Base-by-base conservation (phyloP, 1,140 invertebrate species). In the Bombus affinis region DNA sequence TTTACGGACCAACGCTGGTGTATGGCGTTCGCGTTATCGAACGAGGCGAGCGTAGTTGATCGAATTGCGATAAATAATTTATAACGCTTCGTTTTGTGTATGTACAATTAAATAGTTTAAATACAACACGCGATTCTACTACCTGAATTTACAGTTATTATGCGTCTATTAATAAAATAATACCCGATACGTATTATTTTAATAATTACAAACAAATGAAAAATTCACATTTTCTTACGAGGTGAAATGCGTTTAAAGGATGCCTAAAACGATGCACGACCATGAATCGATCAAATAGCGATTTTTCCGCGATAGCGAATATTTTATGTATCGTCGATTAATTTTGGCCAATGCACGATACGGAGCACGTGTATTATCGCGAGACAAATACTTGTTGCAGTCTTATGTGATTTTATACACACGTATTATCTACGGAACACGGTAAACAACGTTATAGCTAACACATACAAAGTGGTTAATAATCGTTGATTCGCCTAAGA, bases 101-200 rank as follows among this genome's bases (percentile, higher is more conserved):
- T 85, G 47, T 66, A 57, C 62, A 77, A 88, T 88, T 88, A 76
- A 85, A 89, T 74, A 78, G 47, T 65, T 39, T 88, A 78, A 81
- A 88, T 82, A 47, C 42, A 10, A n/a, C 42, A 10, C 35, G 22
- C 9, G 12, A 32, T 80, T 85, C 47, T 59, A 44, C 39, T 77
- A 47, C 42, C 62, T 57, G 80, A 37, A 82, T 88, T 81, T 81
- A 70, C 73, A 53, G 70, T 78, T 77, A 78, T 89, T 82, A 72
- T 74, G 72, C n/a, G 3, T 71, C 18, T 47, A 9, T 2, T 22
- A 53, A 53, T 22, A 53, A 53, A 22, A 53, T 53, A 53, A 53
- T 6, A 53, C 47, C 76, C 6, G 15, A 57, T 28, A 35, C 10
- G 4, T 47, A 25, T 76, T 35, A 35, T 5, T 70, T 42, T 28